Percentiles rank a stretch among this genome's conserved stretches.
Evolutionary conservation across 2,113 vertebrate species (phyloP).

Genomic region (Coracopsis vasa): DNA sequence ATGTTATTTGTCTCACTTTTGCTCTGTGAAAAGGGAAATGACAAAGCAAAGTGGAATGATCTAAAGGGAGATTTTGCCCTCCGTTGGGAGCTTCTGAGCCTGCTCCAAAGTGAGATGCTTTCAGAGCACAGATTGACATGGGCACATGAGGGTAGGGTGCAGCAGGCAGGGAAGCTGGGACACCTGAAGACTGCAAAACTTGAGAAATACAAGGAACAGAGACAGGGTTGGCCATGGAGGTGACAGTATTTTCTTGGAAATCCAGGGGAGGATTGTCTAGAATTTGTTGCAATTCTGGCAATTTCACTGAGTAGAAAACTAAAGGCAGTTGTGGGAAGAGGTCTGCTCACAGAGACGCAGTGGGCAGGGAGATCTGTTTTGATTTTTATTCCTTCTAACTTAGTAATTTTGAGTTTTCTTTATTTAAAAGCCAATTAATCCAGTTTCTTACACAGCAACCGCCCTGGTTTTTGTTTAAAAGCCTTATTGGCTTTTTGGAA

Average conservation of each 20-base stretch:
- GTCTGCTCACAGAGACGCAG: neutral
- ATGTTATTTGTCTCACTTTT: neutral
- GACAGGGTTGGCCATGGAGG: neutral
- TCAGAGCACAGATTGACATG: neutral
- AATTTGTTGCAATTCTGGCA: neutral
- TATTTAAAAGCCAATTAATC: conserved; percentile 29
- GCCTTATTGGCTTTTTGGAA: conserved; percentile 34
- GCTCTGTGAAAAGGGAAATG: neutral
- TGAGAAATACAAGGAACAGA: neutral
- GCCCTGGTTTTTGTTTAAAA: neutral
- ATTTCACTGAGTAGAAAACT: neutral
- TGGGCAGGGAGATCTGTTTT: neutral
- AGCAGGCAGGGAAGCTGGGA: neutral
- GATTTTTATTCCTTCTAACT: neutral
- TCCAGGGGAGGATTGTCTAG: neutral
- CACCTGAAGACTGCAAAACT: neutral
- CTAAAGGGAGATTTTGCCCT: neutral
- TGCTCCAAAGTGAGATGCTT: neutral
- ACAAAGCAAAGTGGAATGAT: neutral
- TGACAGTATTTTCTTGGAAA: neutral
- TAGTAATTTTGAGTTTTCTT: neutral
- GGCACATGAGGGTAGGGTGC: neutral
- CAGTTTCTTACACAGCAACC: neutral
- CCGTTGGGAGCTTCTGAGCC: neutral
- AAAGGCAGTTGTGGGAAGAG: neutral